Percentiles rank a stretch among this genome's conserved stretches.
These are phyloP conservation scores for Gallinago undulata DNA, from an alignment of 2,113 vertebrate genomes.

Conservation along the genomic window DNA sequence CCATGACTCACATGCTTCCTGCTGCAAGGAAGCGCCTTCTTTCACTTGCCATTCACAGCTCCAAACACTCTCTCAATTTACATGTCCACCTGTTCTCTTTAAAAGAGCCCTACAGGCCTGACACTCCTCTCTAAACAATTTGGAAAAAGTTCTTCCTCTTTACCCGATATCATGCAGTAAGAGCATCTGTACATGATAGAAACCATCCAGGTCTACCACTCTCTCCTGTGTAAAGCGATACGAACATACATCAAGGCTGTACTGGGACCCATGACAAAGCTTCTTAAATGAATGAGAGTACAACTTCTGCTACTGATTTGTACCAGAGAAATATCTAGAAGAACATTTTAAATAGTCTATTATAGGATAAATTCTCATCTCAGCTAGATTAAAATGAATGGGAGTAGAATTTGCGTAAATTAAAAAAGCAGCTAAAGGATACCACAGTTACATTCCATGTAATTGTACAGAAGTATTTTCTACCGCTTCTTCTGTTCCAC, in stretches of 20 bases:
- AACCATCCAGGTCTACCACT: neutral
- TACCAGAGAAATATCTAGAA: neutral
- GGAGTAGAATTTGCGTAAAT: neutral
- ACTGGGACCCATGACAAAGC: neutral
- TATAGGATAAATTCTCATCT: neutral
- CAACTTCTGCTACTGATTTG: neutral
- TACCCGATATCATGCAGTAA: neutral
- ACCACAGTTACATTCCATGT: neutral
- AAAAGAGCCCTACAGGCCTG: neutral
- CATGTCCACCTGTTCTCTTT: rapidly evolving
- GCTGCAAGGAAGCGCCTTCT: neutral
- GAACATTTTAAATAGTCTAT: neutral
- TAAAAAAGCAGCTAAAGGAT: neutral
- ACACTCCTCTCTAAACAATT: neutral
- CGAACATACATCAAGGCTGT: neutral
- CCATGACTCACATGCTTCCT: neutral
- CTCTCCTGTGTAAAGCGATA: neutral
- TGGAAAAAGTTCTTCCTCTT: neutral
- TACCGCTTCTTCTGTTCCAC: neutral
- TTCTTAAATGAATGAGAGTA: neutral
- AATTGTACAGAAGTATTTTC: neutral
- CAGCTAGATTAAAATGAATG: neutral
- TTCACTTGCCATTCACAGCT: neutral
- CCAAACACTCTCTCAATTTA: neutral
- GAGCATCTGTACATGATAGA: neutral